phyloP scores from a whole-genome alignment of 2,888 invertebrate species.

The Beris morrisii region DNA sequence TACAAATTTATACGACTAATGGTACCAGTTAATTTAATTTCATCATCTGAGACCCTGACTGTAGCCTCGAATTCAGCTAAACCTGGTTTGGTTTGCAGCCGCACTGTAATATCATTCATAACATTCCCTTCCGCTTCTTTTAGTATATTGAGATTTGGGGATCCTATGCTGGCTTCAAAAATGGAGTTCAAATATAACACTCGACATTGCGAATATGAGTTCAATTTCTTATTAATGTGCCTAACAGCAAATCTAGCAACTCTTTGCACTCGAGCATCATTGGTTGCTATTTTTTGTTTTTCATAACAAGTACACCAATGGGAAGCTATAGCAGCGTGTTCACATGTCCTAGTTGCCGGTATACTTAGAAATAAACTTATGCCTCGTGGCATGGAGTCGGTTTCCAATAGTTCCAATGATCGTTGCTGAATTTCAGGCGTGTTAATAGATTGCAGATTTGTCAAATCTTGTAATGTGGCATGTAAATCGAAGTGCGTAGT shows the following conservation, averaged over 20 bases:
- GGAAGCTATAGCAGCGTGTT: slow-evolving; percentile 73
- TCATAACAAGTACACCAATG: slow-evolving; percentile 90
- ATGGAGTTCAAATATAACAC: slow-evolving; percentile 64
- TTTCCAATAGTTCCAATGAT: slow-evolving; percentile 50
- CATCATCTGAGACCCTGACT: slow-evolving; percentile 58
- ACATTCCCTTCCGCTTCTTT: slow-evolving; percentile 49
- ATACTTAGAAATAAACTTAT: slow-evolving; percentile 79
- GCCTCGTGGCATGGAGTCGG: slow-evolving; percentile 60
- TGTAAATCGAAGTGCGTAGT: slow-evolving; percentile 84
- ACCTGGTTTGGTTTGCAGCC: slow-evolving; percentile 59
- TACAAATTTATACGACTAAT: slow-evolving; percentile 78
- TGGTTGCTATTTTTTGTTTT: slow-evolving; percentile 60
- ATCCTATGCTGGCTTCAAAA: slow-evolving; percentile 67
- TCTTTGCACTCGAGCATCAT: slow-evolving; percentile 60
- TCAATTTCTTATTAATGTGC: slow-evolving; percentile 67
- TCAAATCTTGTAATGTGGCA: slow-evolving; percentile 73
- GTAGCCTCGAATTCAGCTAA: slow-evolving; percentile 74
- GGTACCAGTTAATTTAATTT: slow-evolving; percentile 60
- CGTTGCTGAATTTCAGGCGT: slow-evolving; percentile 53
- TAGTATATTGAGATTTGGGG: slow-evolving; percentile 51
- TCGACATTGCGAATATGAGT: slow-evolving; percentile 66
- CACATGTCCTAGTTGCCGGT: slow-evolving; percentile 72
- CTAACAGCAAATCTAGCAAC: slow-evolving; percentile 65
- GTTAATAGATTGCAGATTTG: slow-evolving; percentile 59
- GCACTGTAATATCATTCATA: slow-evolving; percentile 55